Evolutionary conservation across 1,140 invertebrate genomes (phyloP).

Genomic region (Drosophila melanogaster): Release_6_plus_ISO1_MT NT_037436.4:1439501-1440000

Average conservation of each 20-base stretch:
- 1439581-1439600: slow-evolving; percentile 8
- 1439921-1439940: neutral
- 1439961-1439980: slow-evolving; percentile 35
- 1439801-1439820: too few species aligned
- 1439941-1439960: neutral
- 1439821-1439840: too few species aligned
- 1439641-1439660: slow-evolving; percentile 28
- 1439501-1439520: slow-evolving; percentile 22
- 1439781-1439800: too few species aligned
- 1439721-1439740: neutral
- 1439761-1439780: too few species aligned
- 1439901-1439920: neutral
- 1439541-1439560: neutral
- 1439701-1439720: neutral
- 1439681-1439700: neutral
- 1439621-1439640: slow-evolving; percentile 42
- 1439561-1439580: slow-evolving; percentile 23
- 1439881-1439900: too few species aligned
- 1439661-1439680: neutral
- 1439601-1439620: slow-evolving; percentile 15
- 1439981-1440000: slow-evolving; percentile 46
- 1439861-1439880: too few species aligned
- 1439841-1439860: too few species aligned
- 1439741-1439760: too few species aligned
- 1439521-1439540: slow-evolving; percentile 22